phyloP scores from a whole-genome alignment of 2,888 invertebrate species.

The Hyles lineata region DNA sequence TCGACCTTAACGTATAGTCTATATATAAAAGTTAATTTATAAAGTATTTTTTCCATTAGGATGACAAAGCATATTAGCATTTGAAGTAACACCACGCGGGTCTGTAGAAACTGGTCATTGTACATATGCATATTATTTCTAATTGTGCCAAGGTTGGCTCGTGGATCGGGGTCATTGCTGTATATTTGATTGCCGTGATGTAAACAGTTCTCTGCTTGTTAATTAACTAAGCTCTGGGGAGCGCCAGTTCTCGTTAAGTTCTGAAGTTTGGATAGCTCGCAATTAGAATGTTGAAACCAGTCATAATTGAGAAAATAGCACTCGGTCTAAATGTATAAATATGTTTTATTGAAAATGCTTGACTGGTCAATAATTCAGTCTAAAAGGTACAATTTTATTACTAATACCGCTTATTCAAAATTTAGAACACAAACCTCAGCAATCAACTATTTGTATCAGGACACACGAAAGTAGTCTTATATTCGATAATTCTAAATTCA shows the following conservation, averaged over 20 bases:
- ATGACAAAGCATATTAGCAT: too few species aligned
- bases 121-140: constrained; percentile 2
- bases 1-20: too few species aligned
- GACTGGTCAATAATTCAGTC: too few species aligned
- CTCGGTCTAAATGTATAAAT: not conserved
- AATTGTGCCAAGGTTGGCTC: constrained; percentile 19
- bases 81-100: not conserved
- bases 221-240: constrained; percentile 20
- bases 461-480: too few species aligned
- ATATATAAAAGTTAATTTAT: too few species aligned
- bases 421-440: too few species aligned
- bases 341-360: not conserved
- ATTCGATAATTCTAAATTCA: too few species aligned
- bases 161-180: constrained; percentile 10
- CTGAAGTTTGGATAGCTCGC: constrained; percentile 13
- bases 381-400: too few species aligned
- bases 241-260: constrained; percentile 23
- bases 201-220: constrained; percentile 17
- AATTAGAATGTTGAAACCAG: constrained; percentile 8
- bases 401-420: too few species aligned
- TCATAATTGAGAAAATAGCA: constrained; percentile 4
- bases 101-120: not conserved
- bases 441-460: too few species aligned
- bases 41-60: too few species aligned
- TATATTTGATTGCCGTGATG: constrained; percentile 19